phyloP scores from a whole-genome alignment of 1,140 invertebrate genomes.

The Orussus abietinus region DNA sequence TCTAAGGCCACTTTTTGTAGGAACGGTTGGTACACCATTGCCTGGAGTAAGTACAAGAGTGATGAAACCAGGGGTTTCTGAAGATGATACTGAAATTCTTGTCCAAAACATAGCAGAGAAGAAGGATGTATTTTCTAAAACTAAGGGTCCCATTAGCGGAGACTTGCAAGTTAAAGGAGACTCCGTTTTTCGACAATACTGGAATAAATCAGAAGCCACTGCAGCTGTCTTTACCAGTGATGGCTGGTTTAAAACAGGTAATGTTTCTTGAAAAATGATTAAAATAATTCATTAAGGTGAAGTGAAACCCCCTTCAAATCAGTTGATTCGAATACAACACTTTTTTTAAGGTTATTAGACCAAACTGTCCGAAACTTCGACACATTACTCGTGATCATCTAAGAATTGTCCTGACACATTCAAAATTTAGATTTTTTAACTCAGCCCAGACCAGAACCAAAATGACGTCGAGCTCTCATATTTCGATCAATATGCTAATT shows the following conservation, averaged over 20 bases:
- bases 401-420: too few species aligned
- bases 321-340: too few species aligned
- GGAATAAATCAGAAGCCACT: conserved; percentile 69
- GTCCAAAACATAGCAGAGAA: conserved; percentile 32
- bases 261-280: conserved; percentile 3
- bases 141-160: conserved; percentile 50
- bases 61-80: conserved; percentile 32
- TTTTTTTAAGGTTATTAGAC: too few species aligned
- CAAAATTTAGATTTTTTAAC: too few species aligned
- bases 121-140: conserved; percentile 27
- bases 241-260: conserved; percentile 85
- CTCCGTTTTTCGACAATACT: conserved; percentile 76
- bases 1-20: conserved; percentile 38
- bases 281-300: too few species aligned
- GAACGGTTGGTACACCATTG: conserved; percentile 73
- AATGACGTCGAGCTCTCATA: too few species aligned
- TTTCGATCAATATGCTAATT: conserved; percentile 3
- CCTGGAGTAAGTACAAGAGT: conserved; percentile 65
- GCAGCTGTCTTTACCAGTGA: conserved; percentile 69
- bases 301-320: too few species aligned
- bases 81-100: conserved; percentile 27
- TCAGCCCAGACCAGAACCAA: too few species aligned
- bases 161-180: conserved; percentile 75
- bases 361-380: too few species aligned
- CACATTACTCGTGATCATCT: too few species aligned